Base-by-base conservation (phyloP, 2,113 vertebrate genomes). In the Sorex araneus region DNA sequence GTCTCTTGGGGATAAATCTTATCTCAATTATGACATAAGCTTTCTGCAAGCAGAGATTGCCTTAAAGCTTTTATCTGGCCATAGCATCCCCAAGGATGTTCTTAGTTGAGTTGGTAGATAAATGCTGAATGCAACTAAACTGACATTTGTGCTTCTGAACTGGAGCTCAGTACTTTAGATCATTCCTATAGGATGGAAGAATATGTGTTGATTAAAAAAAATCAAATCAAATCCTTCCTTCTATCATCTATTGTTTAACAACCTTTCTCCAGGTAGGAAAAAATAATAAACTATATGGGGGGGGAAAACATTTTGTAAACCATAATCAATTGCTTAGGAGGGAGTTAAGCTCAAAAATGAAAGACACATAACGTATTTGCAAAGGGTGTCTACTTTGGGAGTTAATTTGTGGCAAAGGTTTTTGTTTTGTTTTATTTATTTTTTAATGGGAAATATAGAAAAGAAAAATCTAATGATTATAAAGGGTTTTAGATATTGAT, bases 391-490 rank as follows among this genome's bases (percentile, higher is more conserved):
- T 86, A 90, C 1, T 95, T 94, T 6, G 83, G 77, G 94, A 94
- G 32, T 19, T 94, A 82, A 80, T 87, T 96, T 96, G 93, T 92
- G 76, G 95, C 89, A 96, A 94, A 83, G 30, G 32, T 75, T 76
- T 32, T 15, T 93, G 64, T 32, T 74, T 32, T 9, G 7, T 34
- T 36, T 45, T 84, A 80, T 85, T 80, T 32, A 12, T 63, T 50
- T 50, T 50, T 50, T 10, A 50, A 11, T 27, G 47, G 27, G 25
- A 45, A 43, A 54, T 74, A 40, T 11, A 63, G 25, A 16, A 81
- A 92, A 67, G 21, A 95, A 30, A 66, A 40, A 84, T 79, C 28
- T 76, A 66, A 84, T 95, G 12, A 15, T 70, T 92, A 34, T 74
- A 95, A 93, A 9, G 67, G 57, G 66, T 63, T 94, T 73, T 91